phyloP scores from a whole-genome alignment of 1,140 invertebrate genomes.

The Drosophila biarmipes region DNA sequence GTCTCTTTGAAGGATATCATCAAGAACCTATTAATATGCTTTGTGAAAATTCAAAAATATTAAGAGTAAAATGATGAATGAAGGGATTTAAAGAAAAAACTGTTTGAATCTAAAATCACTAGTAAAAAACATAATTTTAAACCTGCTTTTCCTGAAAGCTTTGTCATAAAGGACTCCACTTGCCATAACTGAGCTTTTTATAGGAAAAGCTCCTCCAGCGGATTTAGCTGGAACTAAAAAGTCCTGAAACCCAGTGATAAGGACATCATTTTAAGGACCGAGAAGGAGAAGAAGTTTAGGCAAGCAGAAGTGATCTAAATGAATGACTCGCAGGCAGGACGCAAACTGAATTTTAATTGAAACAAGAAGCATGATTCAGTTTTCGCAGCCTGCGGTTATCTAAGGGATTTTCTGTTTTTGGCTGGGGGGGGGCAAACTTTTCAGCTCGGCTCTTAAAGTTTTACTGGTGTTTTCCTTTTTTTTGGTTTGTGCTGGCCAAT shows the following conservation, averaged over 20 bases:
- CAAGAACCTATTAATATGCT: background rate
- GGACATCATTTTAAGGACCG: background rate
- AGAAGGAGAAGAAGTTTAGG: slow-evolving; percentile 19
- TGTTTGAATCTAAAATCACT: too few species aligned
- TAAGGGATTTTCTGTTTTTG: background rate
- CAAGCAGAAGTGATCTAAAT: slow-evolving; percentile 55
- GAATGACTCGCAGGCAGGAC: slow-evolving; percentile 45
- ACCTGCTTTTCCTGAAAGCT: background rate
- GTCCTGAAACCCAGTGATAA: too few species aligned
- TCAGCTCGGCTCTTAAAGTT: slow-evolving; percentile 28
- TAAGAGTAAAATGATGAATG: too few species aligned
- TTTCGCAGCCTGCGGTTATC: slow-evolving; percentile 29
- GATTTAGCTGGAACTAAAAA: background rate
- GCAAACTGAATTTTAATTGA: slow-evolving; percentile 62
- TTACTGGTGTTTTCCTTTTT: background rate
- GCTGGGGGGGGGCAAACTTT: slow-evolving; percentile 5
- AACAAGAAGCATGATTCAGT: slow-evolving; percentile 56
- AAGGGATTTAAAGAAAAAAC: too few species aligned
- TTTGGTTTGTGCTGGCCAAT: slow-evolving; percentile 17
- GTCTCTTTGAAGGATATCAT: background rate
- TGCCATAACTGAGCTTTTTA: slow-evolving; percentile 9
- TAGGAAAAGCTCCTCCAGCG: slow-evolving; percentile 18
- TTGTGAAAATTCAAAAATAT: background rate
- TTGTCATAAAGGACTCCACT: background rate
- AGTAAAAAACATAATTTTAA: too few species aligned